Conservation (phyloP, 2,888 invertebrate genomes). For the Pyrochroa serraticornis region DNA sequence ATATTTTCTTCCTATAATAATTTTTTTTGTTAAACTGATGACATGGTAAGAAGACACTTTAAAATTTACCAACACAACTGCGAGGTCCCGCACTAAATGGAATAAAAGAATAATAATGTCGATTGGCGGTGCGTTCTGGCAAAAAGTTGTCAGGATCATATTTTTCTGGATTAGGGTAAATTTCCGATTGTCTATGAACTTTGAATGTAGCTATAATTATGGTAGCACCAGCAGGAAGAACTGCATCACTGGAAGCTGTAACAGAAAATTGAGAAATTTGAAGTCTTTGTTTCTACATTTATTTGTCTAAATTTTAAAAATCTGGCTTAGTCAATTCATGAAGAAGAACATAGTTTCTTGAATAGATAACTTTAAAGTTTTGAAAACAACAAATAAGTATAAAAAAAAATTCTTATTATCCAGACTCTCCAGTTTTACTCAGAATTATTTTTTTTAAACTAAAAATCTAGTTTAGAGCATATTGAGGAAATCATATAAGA, state of each 20-base stretch:
- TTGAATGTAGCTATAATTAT: slow-evolving; percentile 71
- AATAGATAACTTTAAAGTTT: too few species aligned
- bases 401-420: too few species aligned
- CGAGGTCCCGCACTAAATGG: slow-evolving; percentile 84
- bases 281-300: too few species aligned
- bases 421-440: too few species aligned
- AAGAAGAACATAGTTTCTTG: too few species aligned
- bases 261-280: too few species aligned
- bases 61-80: slow-evolving; percentile 72
- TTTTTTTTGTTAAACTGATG: neutral
- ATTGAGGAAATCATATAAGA: too few species aligned
- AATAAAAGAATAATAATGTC: slow-evolving; percentile 80
- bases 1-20: slow-evolving; percentile 71
- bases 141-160: slow-evolving; percentile 83
- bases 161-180: slow-evolving; percentile 72
- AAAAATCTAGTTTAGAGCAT: too few species aligned
- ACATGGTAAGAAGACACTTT: neutral
- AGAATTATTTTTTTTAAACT: too few species aligned
- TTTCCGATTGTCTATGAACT: slow-evolving; percentile 69
- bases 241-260: slow-evolving; percentile 67
- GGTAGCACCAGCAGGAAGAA: slow-evolving; percentile 73
- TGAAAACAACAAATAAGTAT: too few species aligned
- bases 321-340: too few species aligned
- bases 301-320: too few species aligned
- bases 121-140: slow-evolving; percentile 74